Percentiles rank a stretch among this genome's conserved stretches.
These are phyloP conservation scores for Bungarus multicinctus DNA, from an alignment of 2,113 vertebrate species.

Conservation along the genomic window DNA sequence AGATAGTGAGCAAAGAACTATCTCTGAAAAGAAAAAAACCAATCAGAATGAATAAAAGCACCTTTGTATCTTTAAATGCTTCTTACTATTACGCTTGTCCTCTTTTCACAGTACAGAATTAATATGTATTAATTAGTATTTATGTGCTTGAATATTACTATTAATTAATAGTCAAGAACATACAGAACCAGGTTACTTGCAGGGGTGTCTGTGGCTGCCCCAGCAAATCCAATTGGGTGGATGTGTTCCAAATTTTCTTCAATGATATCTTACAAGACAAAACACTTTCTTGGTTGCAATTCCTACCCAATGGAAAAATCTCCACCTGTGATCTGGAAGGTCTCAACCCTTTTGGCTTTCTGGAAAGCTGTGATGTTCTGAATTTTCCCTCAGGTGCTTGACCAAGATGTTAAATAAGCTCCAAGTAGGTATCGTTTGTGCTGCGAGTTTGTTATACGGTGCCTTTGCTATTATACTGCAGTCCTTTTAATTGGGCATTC, in stretches of 20 bases:
- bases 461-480: background rate
- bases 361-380: background rate
- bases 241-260: background rate
- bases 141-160: background rate
- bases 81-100: background rate
- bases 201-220: background rate
- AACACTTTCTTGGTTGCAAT: background rate
- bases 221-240: background rate
- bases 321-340: background rate
- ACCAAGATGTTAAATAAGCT: background rate
- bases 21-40: background rate
- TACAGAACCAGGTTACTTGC: background rate
- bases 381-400: background rate
- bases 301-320: background rate
- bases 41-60: background rate
- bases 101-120: fast-evolving
- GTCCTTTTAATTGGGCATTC: background rate
- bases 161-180: background rate
- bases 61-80: background rate
- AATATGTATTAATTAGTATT: background rate
- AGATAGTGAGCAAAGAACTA: background rate
- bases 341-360: background rate
- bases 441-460: background rate
- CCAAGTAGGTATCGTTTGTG: background rate
- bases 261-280: background rate